These are phyloP conservation scores for Tonatia bakeri DNA, from an alignment of 2,113 vertebrate genomes.

Conservation along the genomic window DNA sequence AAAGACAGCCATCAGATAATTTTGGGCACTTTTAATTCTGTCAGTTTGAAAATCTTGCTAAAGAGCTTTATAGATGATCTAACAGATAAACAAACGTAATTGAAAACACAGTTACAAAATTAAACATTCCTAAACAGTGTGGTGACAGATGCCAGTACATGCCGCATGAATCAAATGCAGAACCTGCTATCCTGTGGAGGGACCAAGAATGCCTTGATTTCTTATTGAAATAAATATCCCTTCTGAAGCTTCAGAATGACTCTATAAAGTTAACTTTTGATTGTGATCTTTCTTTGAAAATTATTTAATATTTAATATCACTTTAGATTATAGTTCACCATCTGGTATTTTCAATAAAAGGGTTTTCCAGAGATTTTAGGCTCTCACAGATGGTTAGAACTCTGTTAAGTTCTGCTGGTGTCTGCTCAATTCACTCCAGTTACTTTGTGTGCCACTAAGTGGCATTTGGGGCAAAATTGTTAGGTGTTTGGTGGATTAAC, in stretches of 20 bases:
- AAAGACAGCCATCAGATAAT: neutral
- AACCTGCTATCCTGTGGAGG: neutral
- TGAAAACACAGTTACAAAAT: neutral
- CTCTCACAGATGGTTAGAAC: neutral
- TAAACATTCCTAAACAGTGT: neutral
- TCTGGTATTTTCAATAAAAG: neutral
- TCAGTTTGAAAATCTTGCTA: neutral
- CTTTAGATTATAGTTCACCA: neutral
- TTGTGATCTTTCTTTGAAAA: neutral
- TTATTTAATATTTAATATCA: neutral
- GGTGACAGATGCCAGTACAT: neutral
- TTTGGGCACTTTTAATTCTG: neutral
- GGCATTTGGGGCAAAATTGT: neutral
- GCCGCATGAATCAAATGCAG: neutral
- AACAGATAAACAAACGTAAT: neutral
- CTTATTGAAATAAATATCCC: neutral
- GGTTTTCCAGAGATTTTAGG: neutral
- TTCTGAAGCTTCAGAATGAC: neutral
- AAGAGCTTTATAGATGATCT: neutral
- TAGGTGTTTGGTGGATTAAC: neutral
- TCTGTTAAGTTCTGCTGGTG: neutral
- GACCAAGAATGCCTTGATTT: neutral
- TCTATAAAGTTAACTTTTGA: neutral
- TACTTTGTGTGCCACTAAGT: neutral
- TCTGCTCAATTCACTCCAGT: neutral